A percentile compares a stretch with the other conserved stretches of the same genome.
phyloP scores from a whole-genome alignment of 2,113 vertebrate species.

The Phyllostomus hastatus region DNA sequence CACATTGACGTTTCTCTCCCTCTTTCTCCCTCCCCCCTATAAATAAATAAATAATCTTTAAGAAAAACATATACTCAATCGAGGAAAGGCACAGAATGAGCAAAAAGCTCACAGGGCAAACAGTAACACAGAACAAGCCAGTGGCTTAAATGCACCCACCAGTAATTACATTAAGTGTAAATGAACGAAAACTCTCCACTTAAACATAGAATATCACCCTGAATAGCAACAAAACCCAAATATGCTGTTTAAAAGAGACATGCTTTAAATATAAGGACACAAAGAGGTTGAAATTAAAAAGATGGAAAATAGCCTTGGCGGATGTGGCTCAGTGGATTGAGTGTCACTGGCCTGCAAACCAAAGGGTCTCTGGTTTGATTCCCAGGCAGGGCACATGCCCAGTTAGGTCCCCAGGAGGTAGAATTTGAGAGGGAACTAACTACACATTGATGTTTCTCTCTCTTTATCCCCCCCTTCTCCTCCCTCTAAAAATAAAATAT shows the following conservation, averaged over 20 bases:
- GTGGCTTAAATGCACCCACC: background rate
- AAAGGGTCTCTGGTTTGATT: no score
- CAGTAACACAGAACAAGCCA: background rate
- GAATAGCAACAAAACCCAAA: background rate
- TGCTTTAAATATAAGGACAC: background rate
- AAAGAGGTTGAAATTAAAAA: background rate
- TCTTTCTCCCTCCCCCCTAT: no score
- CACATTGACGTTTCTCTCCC: no score
- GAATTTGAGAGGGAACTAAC: no score
- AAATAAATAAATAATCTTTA: no score
- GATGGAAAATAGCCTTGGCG: background rate
- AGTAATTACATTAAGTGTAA: background rate
- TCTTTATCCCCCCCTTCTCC: no score
- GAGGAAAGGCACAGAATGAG: background rate
- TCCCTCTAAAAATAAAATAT: no score
- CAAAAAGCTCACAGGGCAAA: background rate
- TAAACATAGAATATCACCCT: background rate
- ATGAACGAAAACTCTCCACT: background rate
- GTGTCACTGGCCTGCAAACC: no score
- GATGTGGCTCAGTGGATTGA: no score
- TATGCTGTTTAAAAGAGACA: background rate
- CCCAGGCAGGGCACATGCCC: no score
- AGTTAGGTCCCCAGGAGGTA: no score
- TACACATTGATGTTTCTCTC: no score
- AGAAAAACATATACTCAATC: background rate